Evolutionary conservation across 2,888 invertebrate species (phyloP), one percentile per base, ranked within the genome.

Genomic region (Hybos culiciformis): DNA sequence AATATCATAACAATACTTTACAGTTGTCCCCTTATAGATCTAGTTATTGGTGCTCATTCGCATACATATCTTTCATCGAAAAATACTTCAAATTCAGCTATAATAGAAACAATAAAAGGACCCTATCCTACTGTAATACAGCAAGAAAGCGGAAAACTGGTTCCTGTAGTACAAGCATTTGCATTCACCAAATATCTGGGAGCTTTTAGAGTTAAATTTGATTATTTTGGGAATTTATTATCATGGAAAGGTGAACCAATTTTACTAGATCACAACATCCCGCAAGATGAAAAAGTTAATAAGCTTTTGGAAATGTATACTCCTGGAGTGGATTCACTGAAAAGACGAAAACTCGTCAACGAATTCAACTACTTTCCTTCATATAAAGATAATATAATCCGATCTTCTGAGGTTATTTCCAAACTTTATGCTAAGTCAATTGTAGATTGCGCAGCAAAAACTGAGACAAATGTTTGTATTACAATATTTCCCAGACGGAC

Each of bases 31-130:
- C 77, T 78, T 17, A 73, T 90, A 14, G 90, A 91, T 62, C 59
- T 86, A 20, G 84, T 91, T 1, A 75, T 91, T 33, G 91, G 91
- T 6, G 90, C 90, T 0, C 90, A 91, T 56, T 82, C 85, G 1
- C 83, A 91, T 56, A 87, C 88, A 0, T 88, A 91, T 58, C 68
- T 90, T 2, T 90, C 81, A 71, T 79, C 76, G 47, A n/a, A n/a
- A n/a, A 69, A 66, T 23, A 83, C 82, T 0, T 80, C 80, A 50
- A 54, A 61, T 1, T 85, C 80, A 2, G 68, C 73, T 0, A 93
- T 93, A 66, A 92, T 92, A 0, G 88, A 90, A 54, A 56, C 61
- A 20, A 68, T 78, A 0, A 73, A 75, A 51, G 85, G 80, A 2
- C 68, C 73, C 0, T 88, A 88, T 62, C 88, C 88, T 0, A 74